Conservation (phyloP, 2,797 vertebrate species). For the Falco berigora region DNA sequence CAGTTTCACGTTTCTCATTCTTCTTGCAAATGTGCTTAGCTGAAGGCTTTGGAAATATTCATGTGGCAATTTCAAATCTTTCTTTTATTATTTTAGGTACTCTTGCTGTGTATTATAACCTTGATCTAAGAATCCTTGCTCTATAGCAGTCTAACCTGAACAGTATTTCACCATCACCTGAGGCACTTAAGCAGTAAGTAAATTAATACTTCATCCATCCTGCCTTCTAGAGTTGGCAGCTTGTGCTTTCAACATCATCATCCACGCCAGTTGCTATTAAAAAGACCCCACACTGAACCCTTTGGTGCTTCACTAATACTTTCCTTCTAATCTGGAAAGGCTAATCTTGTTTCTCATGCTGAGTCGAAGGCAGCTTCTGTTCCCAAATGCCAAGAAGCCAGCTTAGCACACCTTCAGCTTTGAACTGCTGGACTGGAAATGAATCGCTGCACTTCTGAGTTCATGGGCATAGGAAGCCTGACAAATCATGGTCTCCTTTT, state of each 20-base stretch:
- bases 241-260: background rate
- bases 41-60: background rate
- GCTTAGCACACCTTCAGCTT: background rate
- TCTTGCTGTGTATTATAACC: background rate
- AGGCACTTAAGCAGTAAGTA: constrained; percentile 4
- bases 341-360: constrained; percentile 12
- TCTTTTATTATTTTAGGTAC: background rate
- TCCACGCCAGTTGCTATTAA: background rate
- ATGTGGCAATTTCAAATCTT: background rate
- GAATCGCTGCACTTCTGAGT: background rate
- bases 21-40: background rate
- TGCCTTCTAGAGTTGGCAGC: constrained; percentile 2
- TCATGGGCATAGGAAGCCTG: background rate
- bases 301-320: constrained; percentile 2
- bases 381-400: constrained; percentile 8
- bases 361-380: background rate
- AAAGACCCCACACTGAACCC: background rate
- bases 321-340: constrained; percentile 24
- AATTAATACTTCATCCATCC: constrained; percentile 42
- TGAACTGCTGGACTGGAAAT: background rate
- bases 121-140: constrained; percentile 1
- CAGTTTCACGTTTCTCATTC: background rate
- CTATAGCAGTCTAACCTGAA: constrained; percentile 19
- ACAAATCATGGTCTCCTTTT: background rate
- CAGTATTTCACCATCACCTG: constrained; percentile 13